Evolutionary conservation across 1,140 invertebrate species (phyloP).

Genomic region (Calliphora vicina): DNA sequence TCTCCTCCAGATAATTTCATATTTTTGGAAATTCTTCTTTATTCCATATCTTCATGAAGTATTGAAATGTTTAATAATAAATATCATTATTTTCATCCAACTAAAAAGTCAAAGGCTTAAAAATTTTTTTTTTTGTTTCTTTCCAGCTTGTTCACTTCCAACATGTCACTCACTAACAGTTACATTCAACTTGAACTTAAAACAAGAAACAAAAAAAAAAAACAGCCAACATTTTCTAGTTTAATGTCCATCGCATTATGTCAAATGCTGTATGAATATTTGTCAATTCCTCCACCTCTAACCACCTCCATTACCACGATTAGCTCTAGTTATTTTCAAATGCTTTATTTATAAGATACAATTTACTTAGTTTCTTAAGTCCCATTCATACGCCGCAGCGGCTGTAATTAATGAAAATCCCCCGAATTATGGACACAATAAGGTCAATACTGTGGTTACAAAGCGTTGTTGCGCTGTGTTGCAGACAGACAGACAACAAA

Average conservation of each 20-base stretch:
- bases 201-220: neutral
- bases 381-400: neutral
- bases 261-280: constrained; percentile 8
- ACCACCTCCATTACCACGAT: neutral
- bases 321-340: neutral
- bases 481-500: neutral
- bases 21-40: no score
- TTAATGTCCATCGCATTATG: constrained; percentile 31
- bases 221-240: neutral
- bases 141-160: neutral
- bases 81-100: no score
- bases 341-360: neutral
- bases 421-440: constrained; percentile 29
- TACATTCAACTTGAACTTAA: constrained; percentile 35
- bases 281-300: constrained; percentile 11
- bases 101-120: no score
- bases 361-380: neutral
- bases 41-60: no score
- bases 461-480: neutral
- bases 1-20: no score
- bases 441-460: constrained; percentile 22
- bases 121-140: no score
- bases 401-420: constrained; percentile 34
- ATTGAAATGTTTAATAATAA: no score
- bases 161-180: neutral